phyloP scores from a whole-genome alignment of 2,888 invertebrate genomes.

The Lasioglossum vierecki region DNA sequence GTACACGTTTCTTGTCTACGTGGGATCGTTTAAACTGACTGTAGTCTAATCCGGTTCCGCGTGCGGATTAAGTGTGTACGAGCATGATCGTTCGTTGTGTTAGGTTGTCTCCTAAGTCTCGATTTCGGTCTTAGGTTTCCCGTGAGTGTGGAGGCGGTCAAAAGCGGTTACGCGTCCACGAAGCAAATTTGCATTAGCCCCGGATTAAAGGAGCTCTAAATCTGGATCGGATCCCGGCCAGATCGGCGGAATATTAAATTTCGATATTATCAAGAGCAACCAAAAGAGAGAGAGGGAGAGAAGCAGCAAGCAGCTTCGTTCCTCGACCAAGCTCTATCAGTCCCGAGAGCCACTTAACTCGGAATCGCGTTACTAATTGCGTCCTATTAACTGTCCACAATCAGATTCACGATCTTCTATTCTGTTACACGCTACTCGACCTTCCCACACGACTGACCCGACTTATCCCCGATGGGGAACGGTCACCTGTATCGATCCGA shows the following conservation, averaged over 20 bases:
- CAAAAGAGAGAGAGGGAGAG: neutral
- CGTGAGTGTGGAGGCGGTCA: neutral
- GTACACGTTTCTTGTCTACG: neutral
- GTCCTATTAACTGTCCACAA: slow-evolving; percentile 48
- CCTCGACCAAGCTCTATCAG: slow-evolving; percentile 4
- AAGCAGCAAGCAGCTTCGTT: neutral
- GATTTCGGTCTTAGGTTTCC: slow-evolving; percentile 16
- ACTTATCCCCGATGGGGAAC: slow-evolving; percentile 19
- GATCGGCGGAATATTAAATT: slow-evolving; percentile 51
- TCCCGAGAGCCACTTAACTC: slow-evolving; percentile 38
- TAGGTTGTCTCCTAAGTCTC: slow-evolving; percentile 27
- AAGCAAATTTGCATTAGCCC: slow-evolving; percentile 29
- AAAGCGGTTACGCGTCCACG: slow-evolving; percentile 19
- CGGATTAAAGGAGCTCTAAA: slow-evolving; percentile 19
- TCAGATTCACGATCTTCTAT: slow-evolving; percentile 45
- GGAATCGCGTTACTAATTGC: slow-evolving; percentile 49
- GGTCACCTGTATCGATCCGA: neutral
- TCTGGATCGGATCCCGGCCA: slow-evolving; percentile 22
- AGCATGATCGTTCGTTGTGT: slow-evolving; percentile 3
- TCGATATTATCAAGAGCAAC: slow-evolving; percentile 14
- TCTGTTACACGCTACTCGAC: slow-evolving; percentile 39
- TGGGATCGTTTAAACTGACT: neutral
- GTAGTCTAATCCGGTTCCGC: slow-evolving; percentile 23
- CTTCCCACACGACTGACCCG: neutral
- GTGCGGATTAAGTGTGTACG: slow-evolving; percentile 16